Conservation (phyloP, 2,113 vertebrate species). For the Marcusenius ussheri region DNA sequence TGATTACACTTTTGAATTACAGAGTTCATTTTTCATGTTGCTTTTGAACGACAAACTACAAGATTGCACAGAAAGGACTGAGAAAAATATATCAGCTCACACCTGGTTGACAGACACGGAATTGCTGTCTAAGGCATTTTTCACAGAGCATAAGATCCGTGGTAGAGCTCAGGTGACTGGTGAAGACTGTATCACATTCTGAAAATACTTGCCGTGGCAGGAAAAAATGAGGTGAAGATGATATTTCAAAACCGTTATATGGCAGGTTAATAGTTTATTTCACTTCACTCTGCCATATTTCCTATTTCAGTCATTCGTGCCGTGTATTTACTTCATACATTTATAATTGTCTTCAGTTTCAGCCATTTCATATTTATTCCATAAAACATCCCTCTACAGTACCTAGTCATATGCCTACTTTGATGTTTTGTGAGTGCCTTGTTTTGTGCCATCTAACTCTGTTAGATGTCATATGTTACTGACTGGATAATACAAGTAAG, state of each 20-base stretch:
- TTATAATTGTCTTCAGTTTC: not conserved
- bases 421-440: not conserved
- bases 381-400: not conserved
- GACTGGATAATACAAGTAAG: not conserved
- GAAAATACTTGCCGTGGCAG: not conserved
- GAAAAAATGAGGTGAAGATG: not conserved
- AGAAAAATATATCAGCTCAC: not conserved
- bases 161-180: not conserved
- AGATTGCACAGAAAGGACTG: not conserved
- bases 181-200: not conserved
- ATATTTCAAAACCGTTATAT: not conserved
- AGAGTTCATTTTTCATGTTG: not conserved
- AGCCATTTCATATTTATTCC: not conserved
- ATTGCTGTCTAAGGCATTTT: not conserved
- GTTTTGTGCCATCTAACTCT: not conserved
- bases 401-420: not conserved
- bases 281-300: not conserved
- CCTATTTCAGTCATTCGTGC: not conserved
- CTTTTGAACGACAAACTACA: not conserved
- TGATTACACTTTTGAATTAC: not conserved
- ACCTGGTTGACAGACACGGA: not conserved
- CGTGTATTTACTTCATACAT: not conserved
- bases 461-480: not conserved
- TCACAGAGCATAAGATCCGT: not conserved
- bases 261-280: not conserved